These are phyloP conservation scores for Lasioglossum morio DNA, from an alignment of 2,888 invertebrate species.

Conservation along the genomic window DNA sequence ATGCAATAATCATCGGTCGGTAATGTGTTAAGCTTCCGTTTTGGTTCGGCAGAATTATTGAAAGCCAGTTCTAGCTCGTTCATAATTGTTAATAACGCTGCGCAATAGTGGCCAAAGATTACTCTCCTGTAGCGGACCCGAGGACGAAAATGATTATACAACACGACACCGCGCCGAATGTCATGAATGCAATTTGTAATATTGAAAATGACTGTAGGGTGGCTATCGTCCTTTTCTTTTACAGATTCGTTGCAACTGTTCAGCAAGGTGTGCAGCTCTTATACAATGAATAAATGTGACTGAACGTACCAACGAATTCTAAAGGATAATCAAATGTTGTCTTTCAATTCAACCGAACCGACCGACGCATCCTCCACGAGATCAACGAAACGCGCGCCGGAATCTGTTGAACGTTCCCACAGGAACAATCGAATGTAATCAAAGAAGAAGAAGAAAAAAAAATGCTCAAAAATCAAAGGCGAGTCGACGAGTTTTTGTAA, in stretches of 20 bases:
- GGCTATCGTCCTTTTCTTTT: constrained; percentile 42
- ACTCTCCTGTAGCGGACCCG: constrained; percentile 14
- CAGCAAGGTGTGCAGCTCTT: neutral
- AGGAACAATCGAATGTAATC: constrained; percentile 40
- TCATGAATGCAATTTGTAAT: constrained; percentile 17
- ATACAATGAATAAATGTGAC: constrained; percentile 10
- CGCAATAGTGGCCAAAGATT: constrained; percentile 8
- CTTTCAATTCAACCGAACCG: constrained; percentile 9
- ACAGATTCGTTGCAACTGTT: constrained; percentile 43
- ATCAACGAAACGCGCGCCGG: neutral
- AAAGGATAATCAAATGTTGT: constrained; percentile 42
- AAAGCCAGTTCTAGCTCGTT: neutral
- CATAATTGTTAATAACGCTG: neutral
- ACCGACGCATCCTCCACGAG: neutral
- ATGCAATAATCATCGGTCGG: too few relatives aligned
- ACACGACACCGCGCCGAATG: constrained; percentile 23
- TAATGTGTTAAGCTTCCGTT: too few relatives aligned
- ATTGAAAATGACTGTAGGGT: neutral
- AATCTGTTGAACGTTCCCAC: neutral
- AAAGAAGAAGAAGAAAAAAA: too few relatives aligned
- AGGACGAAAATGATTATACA: neutral
- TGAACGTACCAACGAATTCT: neutral
- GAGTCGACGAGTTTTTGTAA: constrained; percentile 45
- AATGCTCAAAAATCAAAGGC: constrained; percentile 53
- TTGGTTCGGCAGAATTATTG: too few relatives aligned